These are phyloP conservation scores for Tetragonula carbonaria DNA, from an alignment of 2,888 invertebrate species.

Conservation along the genomic window DNA sequence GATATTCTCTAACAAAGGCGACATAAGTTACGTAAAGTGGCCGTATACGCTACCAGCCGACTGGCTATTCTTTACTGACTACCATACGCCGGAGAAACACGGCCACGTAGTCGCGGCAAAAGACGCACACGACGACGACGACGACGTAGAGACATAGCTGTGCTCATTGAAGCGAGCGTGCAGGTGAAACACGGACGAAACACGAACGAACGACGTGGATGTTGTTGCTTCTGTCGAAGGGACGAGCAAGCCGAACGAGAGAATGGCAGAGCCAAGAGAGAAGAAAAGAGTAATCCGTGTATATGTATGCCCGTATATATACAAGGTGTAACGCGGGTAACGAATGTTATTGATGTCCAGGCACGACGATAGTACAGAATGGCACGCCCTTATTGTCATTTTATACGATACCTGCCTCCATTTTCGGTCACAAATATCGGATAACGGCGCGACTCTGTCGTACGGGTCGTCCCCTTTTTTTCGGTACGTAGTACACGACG, in stretches of 20 bases:
- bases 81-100: slow-evolving; percentile 40
- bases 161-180: neutral
- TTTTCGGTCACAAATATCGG: slow-evolving; percentile 78
- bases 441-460: slow-evolving; percentile 71
- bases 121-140: neutral
- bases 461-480: slow-evolving; percentile 62
- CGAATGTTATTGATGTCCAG: slow-evolving; percentile 81
- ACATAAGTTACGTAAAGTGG: slow-evolving; percentile 80
- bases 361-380: slow-evolving; percentile 58
- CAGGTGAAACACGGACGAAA: slow-evolving; percentile 35
- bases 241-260: neutral
- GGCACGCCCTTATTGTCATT: slow-evolving; percentile 80
- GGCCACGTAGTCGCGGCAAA: slow-evolving; percentile 1
- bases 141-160: neutral
- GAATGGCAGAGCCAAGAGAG: neutral
- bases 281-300: slow-evolving; percentile 42
- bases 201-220: neutral
- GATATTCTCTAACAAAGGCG: slow-evolving; percentile 76
- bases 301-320: slow-evolving; percentile 49
- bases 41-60: slow-evolving; percentile 63
- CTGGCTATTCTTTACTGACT: slow-evolving; percentile 73
- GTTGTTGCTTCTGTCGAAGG: neutral
- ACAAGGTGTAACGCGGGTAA: slow-evolving; percentile 73
- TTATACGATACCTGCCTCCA: slow-evolving; percentile 77
- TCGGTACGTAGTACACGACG: slow-evolving; percentile 61